Base-by-base conservation (phyloP, 1,140 invertebrate species). In the Sarcophaga peregrina region DNA sequence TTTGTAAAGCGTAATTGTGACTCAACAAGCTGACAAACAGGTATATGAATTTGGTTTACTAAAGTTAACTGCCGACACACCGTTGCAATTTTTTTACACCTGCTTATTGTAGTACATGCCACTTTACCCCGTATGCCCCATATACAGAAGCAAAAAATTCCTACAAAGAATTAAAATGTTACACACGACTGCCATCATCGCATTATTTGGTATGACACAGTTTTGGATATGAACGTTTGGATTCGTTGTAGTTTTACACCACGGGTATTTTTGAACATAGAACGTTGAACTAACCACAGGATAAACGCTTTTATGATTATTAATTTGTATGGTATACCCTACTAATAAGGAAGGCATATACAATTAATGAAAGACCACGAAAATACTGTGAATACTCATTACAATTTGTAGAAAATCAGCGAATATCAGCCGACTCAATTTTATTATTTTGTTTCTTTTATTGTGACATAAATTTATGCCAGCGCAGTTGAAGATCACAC, bases 261-360 rank as follows among this genome's bases (percentile, higher is more conserved):
- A 75, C 46, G 45, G 73, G 15, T 78, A 50, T 50, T 9, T 78
- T 15, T 46, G 47, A n/a, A 25, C 48, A 20, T 78, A 50, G 47
- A 52, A 78, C 50, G 47, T 78, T 48, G 9, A 78, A 68, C 62
- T 17, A 50, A 47, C 75, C 75, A 50, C 46, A 78, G 75, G 75
- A 78, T 78, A 78, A 78, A 50, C 50, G 75, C 75, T 78, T 78
- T 78, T 50, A 78, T 52, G 75, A 78, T 78, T 78, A 78, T 78
- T 78, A 78, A 78, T 78, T 78, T 78, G 45, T 76, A 37, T 37
- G 25, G 25, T 37, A 37, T 37, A 37, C 25, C 25, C 25, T 37
- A 37, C 25, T 2, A 37, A 37, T 37, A 37, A 37, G 25, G 25
- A 37, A 2, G 25, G 25, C 25, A 37, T 37, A 37, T 37, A 37